Conservation (phyloP, 37 sponge, comb jelly and placozoan species). For the Halisarca cf. caerulea region DNA sequence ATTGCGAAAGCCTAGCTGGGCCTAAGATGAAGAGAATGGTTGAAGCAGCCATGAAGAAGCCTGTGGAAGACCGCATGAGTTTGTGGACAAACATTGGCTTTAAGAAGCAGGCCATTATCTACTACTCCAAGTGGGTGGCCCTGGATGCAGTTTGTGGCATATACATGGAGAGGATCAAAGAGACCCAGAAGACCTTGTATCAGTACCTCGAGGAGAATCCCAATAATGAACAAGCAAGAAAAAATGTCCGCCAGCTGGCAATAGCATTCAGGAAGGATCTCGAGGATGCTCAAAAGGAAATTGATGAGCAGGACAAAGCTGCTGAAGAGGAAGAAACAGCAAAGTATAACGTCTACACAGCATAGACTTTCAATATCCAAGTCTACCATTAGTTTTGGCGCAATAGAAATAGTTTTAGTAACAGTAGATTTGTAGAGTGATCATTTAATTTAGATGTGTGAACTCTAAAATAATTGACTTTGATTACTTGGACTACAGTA, state of each 20-base stretch:
- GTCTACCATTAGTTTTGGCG: too few relatives aligned
- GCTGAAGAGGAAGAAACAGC: slow-evolving; percentile 9
- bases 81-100: slow-evolving; percentile 45
- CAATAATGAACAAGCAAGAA: slow-evolving; percentile 29
- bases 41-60: slow-evolving; percentile 29
- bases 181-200: slow-evolving; percentile 56
- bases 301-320: slow-evolving; percentile 11
- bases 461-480: too few relatives aligned
- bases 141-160: slow-evolving; percentile 41
- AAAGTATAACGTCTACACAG: too few relatives aligned
- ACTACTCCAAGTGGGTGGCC: slow-evolving; percentile 68
- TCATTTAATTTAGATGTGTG: too few relatives aligned
- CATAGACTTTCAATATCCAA: too few relatives aligned
- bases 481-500: too few relatives aligned
- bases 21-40: slow-evolving; percentile 23
- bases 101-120: slow-evolving; percentile 46
- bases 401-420: too few relatives aligned
- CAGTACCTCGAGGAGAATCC: slow-evolving; percentile 62
- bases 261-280: slow-evolving; percentile 11
- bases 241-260: slow-evolving; percentile 34
- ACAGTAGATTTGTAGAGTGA: too few relatives aligned
- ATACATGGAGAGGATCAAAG: slow-evolving; percentile 50
- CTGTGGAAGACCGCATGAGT: slow-evolving; percentile 42
- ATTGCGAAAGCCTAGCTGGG: slow-evolving; percentile 42
- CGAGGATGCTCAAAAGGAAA: slow-evolving; percentile 11